phyloP scores from a whole-genome alignment of 1,140 invertebrate species.

The Hyles euphorbiae region DNA sequence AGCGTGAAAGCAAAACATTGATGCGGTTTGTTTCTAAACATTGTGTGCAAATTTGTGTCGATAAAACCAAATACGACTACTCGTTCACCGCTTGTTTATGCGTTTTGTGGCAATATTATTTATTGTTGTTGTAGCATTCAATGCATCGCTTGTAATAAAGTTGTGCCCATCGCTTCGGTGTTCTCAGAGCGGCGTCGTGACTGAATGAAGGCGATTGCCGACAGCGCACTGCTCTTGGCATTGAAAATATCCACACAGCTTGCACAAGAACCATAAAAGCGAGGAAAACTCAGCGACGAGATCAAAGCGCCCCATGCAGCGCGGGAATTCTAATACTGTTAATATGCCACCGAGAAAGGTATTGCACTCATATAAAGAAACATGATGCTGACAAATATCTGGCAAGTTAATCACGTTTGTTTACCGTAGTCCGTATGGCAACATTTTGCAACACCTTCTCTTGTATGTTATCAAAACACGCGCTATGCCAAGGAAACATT shows the following conservation, averaged over 20 bases:
- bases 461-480: conserved; percentile 21
- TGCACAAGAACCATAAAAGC: not conserved
- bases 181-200: not conserved
- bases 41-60: conserved; percentile 63
- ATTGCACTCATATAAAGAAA: conserved; percentile 21
- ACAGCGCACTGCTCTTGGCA: conserved; percentile 6
- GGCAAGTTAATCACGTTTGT: conserved; percentile 26
- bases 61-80: conserved; percentile 45
- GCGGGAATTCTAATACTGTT: conserved; percentile 18
- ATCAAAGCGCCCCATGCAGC: conserved; percentile 12
- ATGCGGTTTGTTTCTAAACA: conserved; percentile 58
- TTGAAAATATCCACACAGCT: conserved; percentile 4
- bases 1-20: conserved; percentile 53
- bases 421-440: conserved; percentile 20
- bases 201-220: conserved; percentile 3
- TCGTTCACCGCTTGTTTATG: conserved; percentile 2
- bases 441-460: conserved; percentile 21
- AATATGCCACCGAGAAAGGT: conserved; percentile 12
- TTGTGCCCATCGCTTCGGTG: conserved; percentile 3
- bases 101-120: conserved; percentile 11
- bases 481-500: conserved; percentile 19
- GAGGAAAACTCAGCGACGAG: not conserved
- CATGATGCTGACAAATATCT: conserved; percentile 21
- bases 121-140: conserved; percentile 15
- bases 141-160: conserved; percentile 3